Evolutionary conservation across 2,797 vertebrate species (phyloP).

Genomic region (Agapornis canus): DNA sequence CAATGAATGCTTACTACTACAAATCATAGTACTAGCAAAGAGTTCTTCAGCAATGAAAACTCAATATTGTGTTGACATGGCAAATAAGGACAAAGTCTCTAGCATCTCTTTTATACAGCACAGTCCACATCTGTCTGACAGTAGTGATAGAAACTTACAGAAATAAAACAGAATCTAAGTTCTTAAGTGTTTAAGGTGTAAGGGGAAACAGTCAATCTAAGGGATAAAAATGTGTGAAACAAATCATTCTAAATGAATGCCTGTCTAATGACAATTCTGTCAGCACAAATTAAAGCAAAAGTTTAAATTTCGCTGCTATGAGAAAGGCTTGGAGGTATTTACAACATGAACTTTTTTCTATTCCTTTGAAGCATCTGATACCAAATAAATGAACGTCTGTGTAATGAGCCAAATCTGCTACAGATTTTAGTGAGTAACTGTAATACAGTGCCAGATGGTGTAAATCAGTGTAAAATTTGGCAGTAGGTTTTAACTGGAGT

Average conservation of each 20-base stretch:
- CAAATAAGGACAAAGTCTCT: background rate
- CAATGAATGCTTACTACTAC: background rate
- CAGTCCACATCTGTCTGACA: background rate
- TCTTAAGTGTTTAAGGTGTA: background rate
- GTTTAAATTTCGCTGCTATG: background rate
- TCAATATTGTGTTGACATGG: background rate
- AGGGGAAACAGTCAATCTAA: background rate
- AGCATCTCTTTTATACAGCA: background rate
- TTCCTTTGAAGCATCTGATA: background rate
- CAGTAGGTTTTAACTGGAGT: background rate
- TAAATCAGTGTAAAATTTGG: constrained; percentile 55
- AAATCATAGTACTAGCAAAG: background rate
- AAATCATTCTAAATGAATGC: background rate
- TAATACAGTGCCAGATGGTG: constrained; percentile 27
- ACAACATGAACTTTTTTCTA: background rate
- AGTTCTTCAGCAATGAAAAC: background rate
- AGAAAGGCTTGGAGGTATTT: background rate
- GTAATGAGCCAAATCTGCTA: constrained; percentile 17
- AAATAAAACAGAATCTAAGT: background rate
- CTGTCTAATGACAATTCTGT: background rate
- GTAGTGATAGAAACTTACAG: background rate
- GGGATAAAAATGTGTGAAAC: background rate
- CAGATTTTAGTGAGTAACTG: constrained; percentile 25
- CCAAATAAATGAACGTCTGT: background rate
- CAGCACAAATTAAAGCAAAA: background rate